Evolutionary conservation across 2,113 vertebrate genomes (phyloP), one percentile per base, ranked within the genome.

Genomic region (Zeus faber): DNA sequence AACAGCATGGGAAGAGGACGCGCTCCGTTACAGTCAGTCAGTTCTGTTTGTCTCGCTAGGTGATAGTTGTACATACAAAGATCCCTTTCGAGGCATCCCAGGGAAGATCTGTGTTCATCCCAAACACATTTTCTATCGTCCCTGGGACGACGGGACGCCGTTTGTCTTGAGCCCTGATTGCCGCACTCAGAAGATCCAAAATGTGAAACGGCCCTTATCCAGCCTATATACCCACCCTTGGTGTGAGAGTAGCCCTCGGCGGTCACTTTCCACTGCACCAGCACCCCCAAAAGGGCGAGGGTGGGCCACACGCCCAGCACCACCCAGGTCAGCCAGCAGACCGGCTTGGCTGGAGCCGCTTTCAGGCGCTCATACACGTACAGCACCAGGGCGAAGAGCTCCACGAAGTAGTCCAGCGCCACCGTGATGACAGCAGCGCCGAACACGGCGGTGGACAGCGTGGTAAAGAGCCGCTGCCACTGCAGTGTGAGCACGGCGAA

Each of bases 271-370:
- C 96, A 99, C 72, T 99, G 97, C 44, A 98, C 88, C 29, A 98
- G 71, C 53, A 97, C 88, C 0, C 97, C 97, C 77, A 98, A 87
- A 4, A 92, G 74, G 54, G 95, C 93, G 62, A 99, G 93, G 22
- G 94, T 87, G 0, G 96, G 96, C 97, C 96, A 99, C 49, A 94
- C 77, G 0, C 93, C 95, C 40, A 99, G 89, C 72, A 98, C 91
- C 72, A 92, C 93, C 95, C 97, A 99, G 58, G 95, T 99, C 76
- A 95, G 85, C 97, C 97, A 99, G 88, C 97, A 99, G 49, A 97
- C 90, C 0, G 93, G 92, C 49, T 85, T 89, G 0, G 80, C 74
- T 1, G 86, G 88, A 5, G 90, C 90, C 0, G 93, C 95, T 48
- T 96, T 95, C 53, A 98, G 80, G 7, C 95, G 85, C 78, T 98